These are phyloP conservation scores for Charadrius vociferus DNA, from an alignment of 2,113 vertebrate species.

Conservation along the genomic window DNA sequence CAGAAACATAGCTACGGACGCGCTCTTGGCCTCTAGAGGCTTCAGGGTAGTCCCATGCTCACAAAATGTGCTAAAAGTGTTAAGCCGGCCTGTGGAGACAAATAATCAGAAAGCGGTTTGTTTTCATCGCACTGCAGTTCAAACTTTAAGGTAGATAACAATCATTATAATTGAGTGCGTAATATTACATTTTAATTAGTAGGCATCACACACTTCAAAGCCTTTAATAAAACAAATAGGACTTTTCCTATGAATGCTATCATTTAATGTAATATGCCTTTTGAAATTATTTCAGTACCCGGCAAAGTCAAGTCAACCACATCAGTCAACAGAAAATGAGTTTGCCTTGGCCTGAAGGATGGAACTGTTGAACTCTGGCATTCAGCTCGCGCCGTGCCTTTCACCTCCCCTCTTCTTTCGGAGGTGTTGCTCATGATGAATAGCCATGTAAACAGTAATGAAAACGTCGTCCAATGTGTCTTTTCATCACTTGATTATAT, in stretches of 20 bases:
- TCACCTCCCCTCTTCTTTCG: background rate
- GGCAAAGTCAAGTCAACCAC: background rate
- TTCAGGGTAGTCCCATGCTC: background rate
- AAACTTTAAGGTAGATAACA: background rate
- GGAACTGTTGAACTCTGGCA: background rate
- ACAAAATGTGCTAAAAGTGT: fast-evolving
- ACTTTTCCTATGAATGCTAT: background rate
- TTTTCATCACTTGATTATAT: background rate
- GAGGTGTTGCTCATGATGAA: background rate
- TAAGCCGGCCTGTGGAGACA: background rate
- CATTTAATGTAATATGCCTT: background rate
- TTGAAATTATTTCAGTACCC: background rate
- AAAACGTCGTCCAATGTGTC: background rate
- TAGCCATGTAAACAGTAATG: background rate
- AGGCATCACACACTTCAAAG: background rate
- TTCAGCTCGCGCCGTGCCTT: background rate
- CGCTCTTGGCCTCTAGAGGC: background rate
- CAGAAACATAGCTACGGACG: fast-evolving
- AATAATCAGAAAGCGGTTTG: background rate
- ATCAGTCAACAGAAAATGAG: background rate
- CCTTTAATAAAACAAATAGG: background rate
- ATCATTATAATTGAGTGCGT: background rate
- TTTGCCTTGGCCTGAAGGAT: background rate
- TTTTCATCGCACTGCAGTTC: background rate
- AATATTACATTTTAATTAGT: background rate